Evolutionary conservation across 2,113 vertebrate species (phyloP).

Genomic region (Fregetta grallaria): DNA sequence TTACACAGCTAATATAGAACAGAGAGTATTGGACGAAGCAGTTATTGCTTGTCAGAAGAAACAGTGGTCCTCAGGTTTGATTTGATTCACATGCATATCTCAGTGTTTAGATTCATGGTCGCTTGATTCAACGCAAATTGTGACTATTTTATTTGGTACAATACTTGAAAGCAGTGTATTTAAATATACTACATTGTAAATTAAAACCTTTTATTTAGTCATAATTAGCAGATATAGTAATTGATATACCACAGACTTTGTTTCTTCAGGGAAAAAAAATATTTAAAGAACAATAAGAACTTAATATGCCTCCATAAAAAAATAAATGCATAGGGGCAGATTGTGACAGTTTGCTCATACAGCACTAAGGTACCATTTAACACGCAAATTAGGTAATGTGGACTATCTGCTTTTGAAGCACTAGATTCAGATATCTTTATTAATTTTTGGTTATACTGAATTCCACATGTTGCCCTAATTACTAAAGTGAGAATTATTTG

Average conservation of each 20-base stretch:
- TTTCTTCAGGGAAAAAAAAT: not conserved
- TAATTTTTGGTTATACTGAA: not conserved
- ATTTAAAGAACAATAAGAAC: not conserved
- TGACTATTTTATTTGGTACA: not conserved
- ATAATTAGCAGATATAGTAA: not conserved
- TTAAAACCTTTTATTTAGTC: constrained; percentile 16
- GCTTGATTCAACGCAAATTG: not conserved
- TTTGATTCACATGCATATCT: not conserved
- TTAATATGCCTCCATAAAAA: not conserved
- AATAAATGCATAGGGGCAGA: not conserved
- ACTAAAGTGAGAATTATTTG: not conserved
- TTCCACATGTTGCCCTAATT: not conserved
- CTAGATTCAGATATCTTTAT: not conserved
- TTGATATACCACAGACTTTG: not conserved
- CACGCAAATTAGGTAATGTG: not conserved
- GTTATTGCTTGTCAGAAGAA: not conserved
- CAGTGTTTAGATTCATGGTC: not conserved
- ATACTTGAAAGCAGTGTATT: not conserved
- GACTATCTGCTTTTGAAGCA: not conserved
- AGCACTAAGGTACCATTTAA: not conserved
- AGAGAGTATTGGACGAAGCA: not conserved
- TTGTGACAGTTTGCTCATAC: not conserved
- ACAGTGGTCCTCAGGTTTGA: not conserved
- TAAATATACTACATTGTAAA: not conserved
- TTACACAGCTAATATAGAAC: not conserved